Base-by-base conservation (phyloP, 2,888 invertebrate genomes). In the Clunio marinus region DNA sequence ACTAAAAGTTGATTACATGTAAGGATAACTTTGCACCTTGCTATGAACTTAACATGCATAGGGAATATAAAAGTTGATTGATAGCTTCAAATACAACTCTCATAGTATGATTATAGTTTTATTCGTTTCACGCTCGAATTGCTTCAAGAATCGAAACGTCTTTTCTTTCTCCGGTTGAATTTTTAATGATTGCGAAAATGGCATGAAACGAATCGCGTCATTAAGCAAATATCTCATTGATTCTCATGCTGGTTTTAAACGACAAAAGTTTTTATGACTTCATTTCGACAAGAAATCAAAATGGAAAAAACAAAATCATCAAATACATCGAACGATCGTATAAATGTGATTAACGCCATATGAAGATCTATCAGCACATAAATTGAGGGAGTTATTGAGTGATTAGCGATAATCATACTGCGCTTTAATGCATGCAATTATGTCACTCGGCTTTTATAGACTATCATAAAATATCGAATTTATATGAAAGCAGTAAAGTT, bases 21-120 rank as follows among this genome's bases (percentile, higher is more conserved):
- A 25, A 63, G 46, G 46, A 46, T 63, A 63, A 63, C 46, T 60
- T 22, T 63, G 63, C 63, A 63, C 63, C 63, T 63, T 63, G 45
- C 37, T 3, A 17, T 15, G 35, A 27, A n/a, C 20, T 7, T 20
- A 60, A 22, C 60, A 60, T 57, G 2, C 60, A 41, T 17, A 59
- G 20, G 24, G 55, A 28, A 24, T 20, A 24, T 37, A 41, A 60
- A 37, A 41, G 27, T 46, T 63, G 63, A 63, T 63, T 63, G 63
- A 63, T 63, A 25, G 41, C 32, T 41, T 60, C 17, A 37, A 37
- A 35, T 60, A 24, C 13, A 2, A 13, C 22, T 37, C 20, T 60
- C 37, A 17, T 22, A 24, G n/a, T 41, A 41, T 37, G 41, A 62
- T 62, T 37, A 62, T 62, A 62, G 41, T 35, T 59, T 59, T 8